Evolutionary conservation across 2,888 invertebrate genomes (phyloP).

Genomic region (Apeira syringaria): DNA sequence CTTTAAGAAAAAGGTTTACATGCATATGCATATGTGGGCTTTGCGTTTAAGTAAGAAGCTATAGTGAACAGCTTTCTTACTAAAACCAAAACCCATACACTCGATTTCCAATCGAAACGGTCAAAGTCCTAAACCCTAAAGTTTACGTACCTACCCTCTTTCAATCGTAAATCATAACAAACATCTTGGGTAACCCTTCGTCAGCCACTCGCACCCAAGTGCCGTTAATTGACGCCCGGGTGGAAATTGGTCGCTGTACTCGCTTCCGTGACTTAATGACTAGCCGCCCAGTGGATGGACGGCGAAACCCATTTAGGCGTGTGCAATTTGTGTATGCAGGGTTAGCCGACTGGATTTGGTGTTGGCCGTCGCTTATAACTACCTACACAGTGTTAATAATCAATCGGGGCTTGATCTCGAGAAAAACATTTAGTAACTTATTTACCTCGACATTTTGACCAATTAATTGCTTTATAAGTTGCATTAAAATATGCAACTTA

Average conservation of each 20-base stretch:
- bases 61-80: slow-evolving; percentile 1
- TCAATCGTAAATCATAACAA: slow-evolving; percentile 77
- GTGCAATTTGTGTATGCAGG: slow-evolving; percentile 77
- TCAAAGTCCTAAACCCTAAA: slow-evolving; percentile 21
- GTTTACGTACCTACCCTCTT: slow-evolving; percentile 27
- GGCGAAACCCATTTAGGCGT: slow-evolving; percentile 77
- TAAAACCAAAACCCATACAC: slow-evolving; percentile 11
- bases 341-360: slow-evolving; percentile 62
- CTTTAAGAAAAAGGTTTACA: too few relatives aligned
- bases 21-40: too few relatives aligned
- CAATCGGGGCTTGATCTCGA: too few relatives aligned
- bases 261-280: slow-evolving; percentile 81
- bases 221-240: slow-evolving; percentile 78
- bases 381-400: too few relatives aligned
- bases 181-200: slow-evolving; percentile 77
- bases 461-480: too few relatives aligned
- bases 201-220: slow-evolving; percentile 59
- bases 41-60: too few relatives aligned
- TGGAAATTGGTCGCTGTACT: slow-evolving; percentile 80
- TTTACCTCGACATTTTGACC: too few relatives aligned
- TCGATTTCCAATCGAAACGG: slow-evolving; percentile 19
- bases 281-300: slow-evolving; percentile 75
- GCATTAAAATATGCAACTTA: slow-evolving; percentile 37
- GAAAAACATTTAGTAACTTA: too few relatives aligned
- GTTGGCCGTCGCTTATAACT: slow-evolving; percentile 28